Evolutionary conservation across 2,888 invertebrate species (phyloP).

Genomic region (Diarsia rubi): DNA sequence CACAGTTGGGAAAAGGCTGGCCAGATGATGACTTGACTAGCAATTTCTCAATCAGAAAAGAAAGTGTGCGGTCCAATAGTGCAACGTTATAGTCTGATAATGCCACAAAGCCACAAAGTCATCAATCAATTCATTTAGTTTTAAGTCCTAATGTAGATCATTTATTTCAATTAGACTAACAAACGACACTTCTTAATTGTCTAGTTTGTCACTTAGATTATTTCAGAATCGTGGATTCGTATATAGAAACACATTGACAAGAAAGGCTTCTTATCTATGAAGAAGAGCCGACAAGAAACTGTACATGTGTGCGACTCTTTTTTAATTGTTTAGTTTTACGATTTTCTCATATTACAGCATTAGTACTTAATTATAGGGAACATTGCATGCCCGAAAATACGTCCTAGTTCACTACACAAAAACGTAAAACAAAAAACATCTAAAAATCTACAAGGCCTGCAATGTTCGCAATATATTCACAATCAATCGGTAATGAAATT

Average conservation of each 20-base stretch:
- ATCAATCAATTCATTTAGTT: background rate
- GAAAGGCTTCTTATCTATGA: background rate
- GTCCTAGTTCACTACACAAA: too few species aligned
- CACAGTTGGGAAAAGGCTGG: background rate
- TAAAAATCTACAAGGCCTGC: too few species aligned
- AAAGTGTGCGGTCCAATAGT: background rate
- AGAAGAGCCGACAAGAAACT: too few species aligned
- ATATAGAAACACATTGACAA: background rate
- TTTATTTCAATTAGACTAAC: conserved; percentile 1
- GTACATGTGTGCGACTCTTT: too few species aligned
- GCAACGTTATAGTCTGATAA: background rate
- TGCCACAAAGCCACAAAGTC: background rate
- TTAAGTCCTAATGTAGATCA: background rate
- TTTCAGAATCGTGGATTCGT: background rate
- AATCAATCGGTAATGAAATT: too few species aligned
- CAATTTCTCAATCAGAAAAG: background rate
- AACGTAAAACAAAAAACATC: too few species aligned
- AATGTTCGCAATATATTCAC: too few species aligned
- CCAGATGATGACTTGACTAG: background rate
- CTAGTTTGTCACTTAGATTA: background rate
- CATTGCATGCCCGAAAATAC: too few species aligned
- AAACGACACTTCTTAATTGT: background rate
- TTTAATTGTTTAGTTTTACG: too few species aligned
- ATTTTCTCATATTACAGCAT: too few species aligned
- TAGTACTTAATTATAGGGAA: too few species aligned